Percentiles rank a stretch among this genome's conserved stretches.
Conservation (phyloP, 1,140 invertebrate species). For the Acromyrmex heyeri region DNA sequence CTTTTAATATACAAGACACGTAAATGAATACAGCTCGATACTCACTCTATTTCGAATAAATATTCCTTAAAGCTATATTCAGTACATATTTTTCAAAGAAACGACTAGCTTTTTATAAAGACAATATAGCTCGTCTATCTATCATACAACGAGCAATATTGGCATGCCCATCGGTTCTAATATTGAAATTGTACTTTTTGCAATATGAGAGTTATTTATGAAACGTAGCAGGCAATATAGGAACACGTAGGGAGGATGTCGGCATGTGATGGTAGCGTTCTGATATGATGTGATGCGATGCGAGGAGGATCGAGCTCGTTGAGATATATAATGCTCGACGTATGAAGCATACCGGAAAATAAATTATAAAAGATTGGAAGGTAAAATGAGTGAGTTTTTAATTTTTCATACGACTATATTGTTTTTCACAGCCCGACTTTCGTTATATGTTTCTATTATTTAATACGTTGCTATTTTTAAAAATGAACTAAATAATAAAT, state of each 20-base stretch:
- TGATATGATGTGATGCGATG: constrained; percentile 80
- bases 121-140: constrained; percentile 86
- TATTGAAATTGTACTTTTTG: constrained; percentile 86
- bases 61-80: constrained; percentile 63
- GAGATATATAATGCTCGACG: constrained; percentile 68
- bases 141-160: constrained; percentile 86
- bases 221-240: constrained; percentile 83
- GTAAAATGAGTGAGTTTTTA: constrained; percentile 21
- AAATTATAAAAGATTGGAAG: constrained; percentile 53
- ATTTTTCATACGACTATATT: not conserved
- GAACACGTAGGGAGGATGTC: constrained; percentile 66
- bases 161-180: constrained; percentile 84
- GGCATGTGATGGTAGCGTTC: constrained; percentile 75
- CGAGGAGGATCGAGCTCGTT: constrained; percentile 76
- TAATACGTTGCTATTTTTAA: not conserved
- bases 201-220: constrained; percentile 85
- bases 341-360: constrained; percentile 54
- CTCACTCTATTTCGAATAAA: not conserved
- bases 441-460: not conserved
- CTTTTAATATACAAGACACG: not conserved
- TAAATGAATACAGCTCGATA: not conserved
- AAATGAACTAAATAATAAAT: not conserved
- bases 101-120: constrained; percentile 86
- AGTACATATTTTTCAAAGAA: constrained; percentile 84
- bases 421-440: not conserved